Base-by-base conservation (phyloP, 2,113 vertebrate species). In the Ammodytes marinus region DNA sequence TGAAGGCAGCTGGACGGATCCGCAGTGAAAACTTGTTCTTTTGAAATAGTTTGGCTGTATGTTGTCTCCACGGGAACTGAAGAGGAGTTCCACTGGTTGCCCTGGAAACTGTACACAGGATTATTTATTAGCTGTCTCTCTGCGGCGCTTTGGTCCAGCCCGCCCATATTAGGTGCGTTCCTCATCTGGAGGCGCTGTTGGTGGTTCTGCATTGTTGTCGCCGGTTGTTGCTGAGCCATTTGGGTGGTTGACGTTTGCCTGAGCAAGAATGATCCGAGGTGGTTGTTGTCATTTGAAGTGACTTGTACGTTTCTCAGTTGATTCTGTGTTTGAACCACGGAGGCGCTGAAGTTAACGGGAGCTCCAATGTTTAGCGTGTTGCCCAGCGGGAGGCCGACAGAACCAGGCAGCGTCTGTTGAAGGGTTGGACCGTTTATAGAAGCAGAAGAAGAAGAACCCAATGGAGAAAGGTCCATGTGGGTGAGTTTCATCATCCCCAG, bases 1-100 rank as follows among this genome's bases (percentile, higher is more conserved):
- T 86, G 88, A 9, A 89, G n/a, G 73, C 79, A 80, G 61, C 60
- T 37, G 0, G 53, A 37, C 4, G 84, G 49, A 35, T 82, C 77
- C 0, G 76, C 59, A 3, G 70, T 3, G 1, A 80, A 71, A 6
- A 68, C 71, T 1, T 84, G 39, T 8, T 60, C 2, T 9, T 73
- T 79, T 82, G 88, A 86, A 89, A 91, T 52, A 64, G 88, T 91
- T 7, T 64, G 78, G 57, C 6, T 1, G 43, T 69, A 89, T 0
- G 82, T 64, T 19, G 27, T 85, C 74, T 0, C 61, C 45, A 45
- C 65, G 47, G 88, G 43, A 12, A 69, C 43, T 0, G 27, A 27
- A 27, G 89, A n/a, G 2, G 74, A 59, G 47, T 42, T 76, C 93
- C 93, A 91, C 71, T 80, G 86, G 81, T 35, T 74, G 5, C 73